phyloP scores from a whole-genome alignment of 2,113 vertebrate genomes.

The Hydropotes inermis region DNA sequence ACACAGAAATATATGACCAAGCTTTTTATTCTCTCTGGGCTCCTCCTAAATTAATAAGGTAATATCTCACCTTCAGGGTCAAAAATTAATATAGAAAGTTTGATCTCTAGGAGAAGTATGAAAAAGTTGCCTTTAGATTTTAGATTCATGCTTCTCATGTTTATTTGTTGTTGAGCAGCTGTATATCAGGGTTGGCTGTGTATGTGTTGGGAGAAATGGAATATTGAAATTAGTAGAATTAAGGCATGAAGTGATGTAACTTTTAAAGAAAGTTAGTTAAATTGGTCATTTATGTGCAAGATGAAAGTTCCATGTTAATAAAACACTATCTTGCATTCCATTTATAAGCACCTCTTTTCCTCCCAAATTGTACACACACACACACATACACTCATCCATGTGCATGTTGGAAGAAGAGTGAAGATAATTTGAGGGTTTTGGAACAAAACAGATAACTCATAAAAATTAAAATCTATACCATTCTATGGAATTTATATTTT shows the following conservation, averaged over 20 bases:
- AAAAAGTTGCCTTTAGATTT: background rate
- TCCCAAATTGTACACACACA: background rate
- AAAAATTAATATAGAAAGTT: constrained; percentile 8
- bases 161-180: background rate
- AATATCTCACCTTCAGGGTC: background rate
- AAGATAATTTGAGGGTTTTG: background rate
- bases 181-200: background rate
- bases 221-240: background rate
- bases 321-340: background rate
- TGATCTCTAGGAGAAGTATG: background rate
- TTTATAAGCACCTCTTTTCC: background rate
- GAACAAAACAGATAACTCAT: background rate
- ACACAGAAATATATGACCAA: background rate
- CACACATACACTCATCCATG: background rate
- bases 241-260: background rate
- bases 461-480: background rate
- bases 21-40: background rate
- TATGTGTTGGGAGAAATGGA: background rate
- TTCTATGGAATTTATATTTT: background rate
- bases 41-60: background rate
- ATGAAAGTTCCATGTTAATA: background rate
- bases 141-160: background rate
- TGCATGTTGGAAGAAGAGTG: background rate
- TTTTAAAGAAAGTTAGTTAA: background rate
- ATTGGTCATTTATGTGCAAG: background rate